These are phyloP conservation scores for Thera obeliscata DNA, from an alignment of 2,888 invertebrate species.

Conservation along the genomic window DNA sequence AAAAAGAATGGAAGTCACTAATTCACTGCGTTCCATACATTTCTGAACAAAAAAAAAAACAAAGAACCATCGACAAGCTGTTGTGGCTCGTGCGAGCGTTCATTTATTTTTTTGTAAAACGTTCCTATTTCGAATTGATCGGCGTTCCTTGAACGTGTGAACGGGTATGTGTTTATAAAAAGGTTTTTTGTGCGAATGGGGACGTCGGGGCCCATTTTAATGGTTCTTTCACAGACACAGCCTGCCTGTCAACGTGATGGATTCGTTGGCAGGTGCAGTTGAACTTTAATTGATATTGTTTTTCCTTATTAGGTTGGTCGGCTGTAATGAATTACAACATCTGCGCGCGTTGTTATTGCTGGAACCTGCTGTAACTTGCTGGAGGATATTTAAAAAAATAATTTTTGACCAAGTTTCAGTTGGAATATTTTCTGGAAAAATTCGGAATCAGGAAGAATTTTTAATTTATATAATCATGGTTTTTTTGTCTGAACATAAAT, in stretches of 20 bases:
- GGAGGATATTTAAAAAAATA: slow-evolving; percentile 10
- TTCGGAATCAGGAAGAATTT: too few species aligned
- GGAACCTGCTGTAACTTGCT: slow-evolving; percentile 11
- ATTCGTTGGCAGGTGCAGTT: slow-evolving; percentile 53
- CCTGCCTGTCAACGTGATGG: slow-evolving; percentile 42
- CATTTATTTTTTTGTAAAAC: slow-evolving; percentile 8
- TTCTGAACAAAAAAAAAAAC: slow-evolving; percentile 53
- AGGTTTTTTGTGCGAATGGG: slow-evolving; percentile 21
- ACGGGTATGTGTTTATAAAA: slow-evolving; percentile 19
- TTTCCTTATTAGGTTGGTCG: slow-evolving; percentile 24
- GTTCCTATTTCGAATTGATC: slow-evolving; percentile 46
- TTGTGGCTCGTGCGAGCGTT: slow-evolving; percentile 66
- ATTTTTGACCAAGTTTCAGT: not conserved
- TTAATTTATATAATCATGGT: too few species aligned
- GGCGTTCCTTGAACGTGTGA: slow-evolving; percentile 27
- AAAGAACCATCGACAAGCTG: slow-evolving; percentile 65
- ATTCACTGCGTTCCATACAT: slow-evolving; percentile 12
- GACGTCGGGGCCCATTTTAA: slow-evolving; percentile 25
- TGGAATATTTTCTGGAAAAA: not conserved
- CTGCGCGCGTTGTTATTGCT: slow-evolving; percentile 25
- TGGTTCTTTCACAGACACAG: slow-evolving; percentile 45
- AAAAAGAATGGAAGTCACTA: slow-evolving; percentile 14
- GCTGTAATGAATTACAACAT: slow-evolving; percentile 31
- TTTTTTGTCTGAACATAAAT: too few species aligned
- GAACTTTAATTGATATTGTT: slow-evolving; percentile 47